Evolutionary conservation across 2,797 vertebrate species (phyloP), one percentile per base, ranked within the genome.

Genomic region (Taenioides sp.): DNA sequence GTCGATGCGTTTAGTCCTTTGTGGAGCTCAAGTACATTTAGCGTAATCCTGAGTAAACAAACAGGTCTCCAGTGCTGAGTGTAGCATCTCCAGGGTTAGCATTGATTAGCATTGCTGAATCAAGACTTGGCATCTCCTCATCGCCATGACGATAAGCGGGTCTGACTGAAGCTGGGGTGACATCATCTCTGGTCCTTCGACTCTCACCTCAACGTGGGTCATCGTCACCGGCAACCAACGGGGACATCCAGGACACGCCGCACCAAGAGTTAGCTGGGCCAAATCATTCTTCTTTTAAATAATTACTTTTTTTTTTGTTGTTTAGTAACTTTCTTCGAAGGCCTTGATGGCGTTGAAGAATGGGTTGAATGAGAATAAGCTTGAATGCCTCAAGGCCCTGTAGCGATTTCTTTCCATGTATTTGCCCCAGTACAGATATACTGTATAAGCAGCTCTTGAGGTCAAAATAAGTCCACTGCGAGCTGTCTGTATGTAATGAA

Each of bases 41-140:
- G 12, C 16, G 27, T 73, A 59, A 60, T 27, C 64, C n/a, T 12
- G 43, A 58, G 72, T 37, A 55, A 68, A 62, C 57, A 55, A 55
- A 28, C 34, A 50, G 14, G 14, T 22, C 40, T 65, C 55, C 60
- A 28, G 57, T 74, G 72, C 57, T 73, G 72, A 74, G 27, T 37
- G 71, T 66, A 62, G 58, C 58, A 52, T 54, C 50, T 68, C 58
- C 10, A 22, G 60, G 55, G 47, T 73, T 68, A 62, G 23, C 25
- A 27, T 27, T 27, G 25, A 27, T 27, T 27, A 27, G 18, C 31
- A 18, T 27, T 37, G 72, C 63, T 50, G 72, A 63, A 22, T 43
- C 59, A 58, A 62, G 47, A 60, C 7, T 60, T 27, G 59, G 65
- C 55, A 7, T 62, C 17, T 11, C 43, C 23, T 66, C 49, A 66